Conservation (phyloP, 2,797 vertebrate species). For the Nannoperca australis region DNA sequence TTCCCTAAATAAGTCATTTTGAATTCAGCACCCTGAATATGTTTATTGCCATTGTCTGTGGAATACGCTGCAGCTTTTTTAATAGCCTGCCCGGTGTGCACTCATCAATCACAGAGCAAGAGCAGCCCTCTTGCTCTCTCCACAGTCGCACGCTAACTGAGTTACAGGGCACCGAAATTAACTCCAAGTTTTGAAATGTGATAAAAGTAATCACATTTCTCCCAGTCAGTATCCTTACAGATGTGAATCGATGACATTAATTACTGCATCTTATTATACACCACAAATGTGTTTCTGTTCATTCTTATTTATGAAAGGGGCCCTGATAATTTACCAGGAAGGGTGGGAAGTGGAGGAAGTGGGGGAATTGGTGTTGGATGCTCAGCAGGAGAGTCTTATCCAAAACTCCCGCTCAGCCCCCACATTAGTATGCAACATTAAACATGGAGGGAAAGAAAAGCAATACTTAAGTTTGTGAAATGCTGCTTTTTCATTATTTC, state of each 20-base stretch:
- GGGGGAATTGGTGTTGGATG: conserved; percentile 40
- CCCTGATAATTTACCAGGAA: conserved; percentile 80
- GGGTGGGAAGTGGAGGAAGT: conserved; percentile 49
- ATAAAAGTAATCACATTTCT: conserved; percentile 96
- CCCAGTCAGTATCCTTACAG: conserved; percentile 91
- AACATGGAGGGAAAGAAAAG: conserved; percentile 23
- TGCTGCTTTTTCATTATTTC: conserved; percentile 44
- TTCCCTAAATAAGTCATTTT: conserved; percentile 88
- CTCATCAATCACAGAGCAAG: conserved; percentile 93
- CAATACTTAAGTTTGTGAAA: conserved; percentile 41
- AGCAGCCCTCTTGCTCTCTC: conserved; percentile 89
- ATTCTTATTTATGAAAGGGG: conserved; percentile 93
- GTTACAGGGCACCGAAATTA: conserved; percentile 93
- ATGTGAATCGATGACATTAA: conserved; percentile 98
- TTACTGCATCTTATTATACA: conserved; percentile 95
- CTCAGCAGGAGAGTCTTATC: conserved; percentile 77
- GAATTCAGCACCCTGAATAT: conserved; percentile 86
- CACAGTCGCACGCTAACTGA: conserved; percentile 89
- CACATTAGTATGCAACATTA: conserved; percentile 57
- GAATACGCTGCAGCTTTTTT: conserved; percentile 88
- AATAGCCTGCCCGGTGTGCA: conserved; percentile 85
- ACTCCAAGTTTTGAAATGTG: conserved; percentile 97
- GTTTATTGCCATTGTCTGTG: conserved; percentile 88
- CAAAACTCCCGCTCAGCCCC: conserved; percentile 18
- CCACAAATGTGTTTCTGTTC: conserved; percentile 89